Evolutionary conservation across 2,888 invertebrate genomes (phyloP), one percentile per base, ranked within the genome.

Genomic region (Lepidocyrtinus sp.): DNA sequence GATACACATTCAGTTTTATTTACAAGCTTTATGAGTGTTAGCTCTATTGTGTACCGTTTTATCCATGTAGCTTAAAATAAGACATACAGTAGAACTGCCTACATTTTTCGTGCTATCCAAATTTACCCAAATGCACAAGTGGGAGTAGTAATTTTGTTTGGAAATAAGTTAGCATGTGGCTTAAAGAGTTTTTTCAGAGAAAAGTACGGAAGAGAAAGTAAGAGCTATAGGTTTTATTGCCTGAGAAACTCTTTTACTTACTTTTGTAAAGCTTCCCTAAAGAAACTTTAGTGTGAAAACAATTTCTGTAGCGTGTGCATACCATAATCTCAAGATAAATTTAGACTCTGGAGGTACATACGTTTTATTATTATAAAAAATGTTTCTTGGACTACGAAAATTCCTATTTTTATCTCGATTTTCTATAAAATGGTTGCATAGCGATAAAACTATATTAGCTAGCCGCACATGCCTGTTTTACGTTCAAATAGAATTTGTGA

Each of bases 151-250:
- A 22, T 15, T 3, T 25, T 1, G 7, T 72, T 24, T 27, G 36
- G 36, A 36, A 36, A 36, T 36, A 36, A 36, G 36, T 36, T 36
- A 36, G 36, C 36, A 36, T 36, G 36, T 46, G 50, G 73, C 36
- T 64, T 27, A 63, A 45, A 50, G 25, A 24, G 19, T 63, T 45
- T 63, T 25, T 63, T 55, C 65, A 50, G 46, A 19, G 19, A 45
- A 69, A 61, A 62, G 25, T 27, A 65, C 50, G 65, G 61, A 74
- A 74, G 46, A 45, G 55, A 70, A 55, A 55, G 71, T 71, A 71
- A 65, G 36, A 65, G 59, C 27, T 27, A 76, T 70, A 27, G 64
- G 63, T 69, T 75, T 76, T 76, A 76, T 76, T 70, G 65, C 70
- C 36, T 70, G 19, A 26, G 65, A 55, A 69, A 68, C 62, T 50